phyloP scores from a whole-genome alignment of 2,113 vertebrate genomes.

The Anguilla japonica region DNA sequence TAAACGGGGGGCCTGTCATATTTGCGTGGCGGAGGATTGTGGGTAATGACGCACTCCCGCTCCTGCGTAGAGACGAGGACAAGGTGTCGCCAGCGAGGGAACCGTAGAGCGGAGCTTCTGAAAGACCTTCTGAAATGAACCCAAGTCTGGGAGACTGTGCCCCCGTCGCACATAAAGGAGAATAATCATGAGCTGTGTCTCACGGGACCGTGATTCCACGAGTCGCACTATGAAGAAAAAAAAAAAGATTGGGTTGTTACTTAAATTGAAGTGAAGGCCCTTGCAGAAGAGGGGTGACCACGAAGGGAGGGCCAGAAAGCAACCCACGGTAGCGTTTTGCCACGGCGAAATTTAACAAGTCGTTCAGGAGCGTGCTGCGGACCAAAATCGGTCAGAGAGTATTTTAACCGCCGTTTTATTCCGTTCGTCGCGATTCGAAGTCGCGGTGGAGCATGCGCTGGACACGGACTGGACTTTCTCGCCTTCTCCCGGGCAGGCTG shows the following conservation, averaged over 20 bases:
- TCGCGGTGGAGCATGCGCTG: not conserved
- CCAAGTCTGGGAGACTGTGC: not conserved
- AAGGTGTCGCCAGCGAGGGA: not conserved
- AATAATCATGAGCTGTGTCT: not conserved
- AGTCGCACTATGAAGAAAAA: not conserved
- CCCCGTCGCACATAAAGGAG: not conserved
- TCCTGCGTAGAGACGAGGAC: not conserved
- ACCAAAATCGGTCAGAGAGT: too few species aligned
- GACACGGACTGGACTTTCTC: not conserved
- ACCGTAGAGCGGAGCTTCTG: not conserved
- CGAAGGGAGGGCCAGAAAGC: not conserved
- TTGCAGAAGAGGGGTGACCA: not conserved
- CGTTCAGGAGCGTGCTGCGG: not conserved
- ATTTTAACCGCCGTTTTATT: not conserved
- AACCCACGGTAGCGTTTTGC: not conserved
- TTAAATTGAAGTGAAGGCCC: not conserved
- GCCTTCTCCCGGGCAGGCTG: not conserved
- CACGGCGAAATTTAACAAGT: not conserved
- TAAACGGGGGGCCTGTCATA: constrained; percentile 49
- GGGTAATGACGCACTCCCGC: constrained; percentile 11
- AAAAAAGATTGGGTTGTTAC: not conserved
- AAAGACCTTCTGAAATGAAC: not conserved
- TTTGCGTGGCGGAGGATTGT: constrained; percentile 6
- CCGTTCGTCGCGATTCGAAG: not conserved
- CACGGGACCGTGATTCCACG: not conserved